Percentiles rank a stretch among this genome's conserved stretches.
phyloP scores from a whole-genome alignment of 2,888 invertebrate species.

The Venusia cambrica region DNA sequence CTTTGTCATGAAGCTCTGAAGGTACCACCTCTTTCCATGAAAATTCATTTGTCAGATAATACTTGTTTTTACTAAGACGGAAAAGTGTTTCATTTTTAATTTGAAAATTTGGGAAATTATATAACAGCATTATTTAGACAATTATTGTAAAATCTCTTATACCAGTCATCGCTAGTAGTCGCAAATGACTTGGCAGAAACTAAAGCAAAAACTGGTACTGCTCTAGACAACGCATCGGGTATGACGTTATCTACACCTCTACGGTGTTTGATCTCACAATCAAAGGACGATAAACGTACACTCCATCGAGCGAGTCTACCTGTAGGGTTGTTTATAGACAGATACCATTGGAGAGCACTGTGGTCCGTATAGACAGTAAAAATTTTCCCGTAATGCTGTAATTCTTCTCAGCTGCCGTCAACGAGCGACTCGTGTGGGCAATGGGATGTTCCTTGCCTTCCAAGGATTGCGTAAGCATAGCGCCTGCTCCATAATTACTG shows the following conservation, averaged over 20 bases:
- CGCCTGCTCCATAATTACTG: slow-evolving; percentile 22
- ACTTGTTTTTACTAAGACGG: slow-evolving; percentile 18
- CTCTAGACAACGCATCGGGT: slow-evolving; percentile 29
- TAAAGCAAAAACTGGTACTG: background rate
- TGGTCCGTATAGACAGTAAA: slow-evolving; percentile 34
- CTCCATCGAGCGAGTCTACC: slow-evolving; percentile 36
- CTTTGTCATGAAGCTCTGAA: slow-evolving; percentile 1
- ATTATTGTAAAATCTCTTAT: slow-evolving; percentile 15
- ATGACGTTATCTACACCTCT: slow-evolving; percentile 30
- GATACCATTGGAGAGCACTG: slow-evolving; percentile 30
- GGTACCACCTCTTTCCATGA: slow-evolving; percentile 34
- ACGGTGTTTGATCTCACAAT: slow-evolving; percentile 32
- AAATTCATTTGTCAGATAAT: slow-evolving; percentile 23
- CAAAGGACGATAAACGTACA: slow-evolving; percentile 29
- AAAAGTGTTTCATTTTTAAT: slow-evolving; percentile 23
- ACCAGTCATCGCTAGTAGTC: slow-evolving; percentile 18
- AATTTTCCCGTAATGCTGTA: slow-evolving; percentile 30
- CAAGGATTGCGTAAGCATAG: slow-evolving; percentile 23
- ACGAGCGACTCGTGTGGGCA: slow-evolving; percentile 18
- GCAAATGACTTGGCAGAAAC: background rate
- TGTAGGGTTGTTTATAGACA: slow-evolving; percentile 28
- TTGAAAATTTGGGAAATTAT: slow-evolving; percentile 22
- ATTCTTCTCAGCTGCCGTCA: slow-evolving; percentile 20
- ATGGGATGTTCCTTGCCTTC: slow-evolving; percentile 27
- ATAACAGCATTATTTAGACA: too few relatives aligned